phyloP scores from a whole-genome alignment of 2,888 invertebrate genomes.

The Seira musarum region DNA sequence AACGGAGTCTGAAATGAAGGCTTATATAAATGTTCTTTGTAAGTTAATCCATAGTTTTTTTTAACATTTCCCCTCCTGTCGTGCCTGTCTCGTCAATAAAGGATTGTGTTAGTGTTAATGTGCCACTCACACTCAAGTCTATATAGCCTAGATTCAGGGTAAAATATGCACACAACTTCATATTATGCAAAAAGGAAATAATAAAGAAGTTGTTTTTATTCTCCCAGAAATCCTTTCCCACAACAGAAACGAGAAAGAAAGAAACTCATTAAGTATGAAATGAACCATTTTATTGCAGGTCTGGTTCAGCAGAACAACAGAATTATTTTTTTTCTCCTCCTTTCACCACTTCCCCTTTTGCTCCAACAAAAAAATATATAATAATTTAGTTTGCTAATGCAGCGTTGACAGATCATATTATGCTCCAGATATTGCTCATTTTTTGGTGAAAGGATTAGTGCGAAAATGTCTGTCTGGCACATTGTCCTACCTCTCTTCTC shows the following conservation, averaged over 20 bases:
- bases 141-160: too few species aligned
- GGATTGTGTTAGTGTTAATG: too few species aligned
- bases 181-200: too few species aligned
- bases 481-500: neutral
- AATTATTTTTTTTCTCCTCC: neutral
- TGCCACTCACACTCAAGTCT: too few species aligned
- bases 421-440: conserved; percentile 14
- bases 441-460: conserved; percentile 20
- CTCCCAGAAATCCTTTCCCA: too few species aligned
- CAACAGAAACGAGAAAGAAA: too few species aligned
- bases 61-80: too few species aligned
- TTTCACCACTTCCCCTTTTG: neutral
- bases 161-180: too few species aligned
- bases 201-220: too few species aligned
- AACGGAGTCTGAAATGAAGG: conserved; percentile 81
- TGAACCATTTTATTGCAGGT: conserved; percentile 3
- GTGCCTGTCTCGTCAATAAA: too few species aligned
- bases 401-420: conserved; percentile 19
- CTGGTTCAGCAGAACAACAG: neutral
- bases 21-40: conserved; percentile 88
- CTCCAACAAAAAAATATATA: conserved; percentile 16
- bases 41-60: conserved; percentile 74
- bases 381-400: conserved; percentile 17
- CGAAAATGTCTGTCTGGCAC: conserved; percentile 24
- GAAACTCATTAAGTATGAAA: neutral